Percentiles rank a stretch among this genome's conserved stretches.
These are phyloP conservation scores for Puma concolor DNA, from an alignment of 2,113 vertebrate species.

Conservation along the genomic window DNA sequence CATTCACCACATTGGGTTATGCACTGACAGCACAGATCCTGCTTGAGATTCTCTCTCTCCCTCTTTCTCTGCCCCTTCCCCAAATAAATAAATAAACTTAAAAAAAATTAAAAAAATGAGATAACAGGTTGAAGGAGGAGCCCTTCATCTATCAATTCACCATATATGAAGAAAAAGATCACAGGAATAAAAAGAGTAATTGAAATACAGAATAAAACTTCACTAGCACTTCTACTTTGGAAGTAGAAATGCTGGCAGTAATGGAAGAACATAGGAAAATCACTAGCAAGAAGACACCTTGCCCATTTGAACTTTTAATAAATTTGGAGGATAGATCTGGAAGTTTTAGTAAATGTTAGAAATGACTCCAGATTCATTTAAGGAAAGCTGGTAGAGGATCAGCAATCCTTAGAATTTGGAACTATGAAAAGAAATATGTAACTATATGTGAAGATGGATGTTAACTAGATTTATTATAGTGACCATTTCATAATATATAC, in stretches of 20 bases:
- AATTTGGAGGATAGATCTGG: too few relatives aligned
- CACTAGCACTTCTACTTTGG: not conserved
- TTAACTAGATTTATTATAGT: not conserved
- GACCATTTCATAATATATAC: not conserved
- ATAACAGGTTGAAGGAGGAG: not conserved
- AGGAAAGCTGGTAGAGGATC: not conserved
- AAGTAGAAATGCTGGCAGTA: too few relatives aligned
- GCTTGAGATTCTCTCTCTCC: too few relatives aligned
- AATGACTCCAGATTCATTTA: not conserved
- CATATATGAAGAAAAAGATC: not conserved
- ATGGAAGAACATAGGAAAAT: not conserved
- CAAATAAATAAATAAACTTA: too few relatives aligned
- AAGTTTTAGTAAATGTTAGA: not conserved
- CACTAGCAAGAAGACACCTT: not conserved
- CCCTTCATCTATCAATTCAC: not conserved
- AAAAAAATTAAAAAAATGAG: not conserved
- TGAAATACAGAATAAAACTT: not conserved
- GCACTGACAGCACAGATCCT: too few relatives aligned
- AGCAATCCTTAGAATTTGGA: not conserved
- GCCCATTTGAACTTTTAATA: not conserved
- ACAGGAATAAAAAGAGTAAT: not conserved
- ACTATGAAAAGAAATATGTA: too few relatives aligned
- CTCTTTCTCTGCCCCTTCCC: too few relatives aligned
- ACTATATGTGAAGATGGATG: not conserved
- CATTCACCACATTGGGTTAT: accelerated